Evolutionary conservation across 2,113 vertebrate genomes (phyloP), one percentile per base, ranked within the genome.

Genomic region (Syngnathoides biaculeatus): DNA sequence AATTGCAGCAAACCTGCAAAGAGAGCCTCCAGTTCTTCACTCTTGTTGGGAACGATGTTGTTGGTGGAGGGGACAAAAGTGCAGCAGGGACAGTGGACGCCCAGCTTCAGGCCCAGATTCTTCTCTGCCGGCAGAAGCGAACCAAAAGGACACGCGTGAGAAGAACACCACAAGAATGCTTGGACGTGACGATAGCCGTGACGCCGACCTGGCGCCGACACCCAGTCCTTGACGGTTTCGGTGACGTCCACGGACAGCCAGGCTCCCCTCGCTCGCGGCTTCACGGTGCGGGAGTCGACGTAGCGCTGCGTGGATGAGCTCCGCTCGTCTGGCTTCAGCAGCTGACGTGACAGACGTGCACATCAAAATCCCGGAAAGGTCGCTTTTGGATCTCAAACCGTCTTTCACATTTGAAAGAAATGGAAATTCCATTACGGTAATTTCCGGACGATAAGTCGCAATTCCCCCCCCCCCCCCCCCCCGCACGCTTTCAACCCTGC

Each of bases 171-270:
- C 39, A 45, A 64, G 58, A 43, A 4, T 11, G 59, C 14, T 22
- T 4, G 26, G 26, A 22, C 0, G 5, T 24, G 1, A 38, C 1
- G 5, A 14, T 42, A 48, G 7, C n/a, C 20, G 48, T 52, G 61
- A 64, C 0, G 42, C 87, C 88, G 81, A 99, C 98, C 98, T 95
- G 92, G 92, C 77, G 96, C 93, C 61, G 94, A 93, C 48, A 99
- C 89, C 98, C 98, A 99, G 64, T 99, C 97, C 14, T 96, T 96
- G 15, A 99, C 91, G 4, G 96, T 94, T 8, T 98, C 96, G 0
- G 98, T 99, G 72, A 99, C 94, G 10, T 99, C 98, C 68, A 97
- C 94, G 58, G 97, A 98, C 8, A 99, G 85, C 98, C 97, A 99
- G 48, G 94, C 88, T 14, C 95, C 97, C 74, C 98, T 96, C 0